Percentiles rank a stretch among this genome's conserved stretches.
Evolutionary conservation across 1,140 invertebrate species (phyloP).

Genomic region (Caligus rogercresseyi): DNA sequence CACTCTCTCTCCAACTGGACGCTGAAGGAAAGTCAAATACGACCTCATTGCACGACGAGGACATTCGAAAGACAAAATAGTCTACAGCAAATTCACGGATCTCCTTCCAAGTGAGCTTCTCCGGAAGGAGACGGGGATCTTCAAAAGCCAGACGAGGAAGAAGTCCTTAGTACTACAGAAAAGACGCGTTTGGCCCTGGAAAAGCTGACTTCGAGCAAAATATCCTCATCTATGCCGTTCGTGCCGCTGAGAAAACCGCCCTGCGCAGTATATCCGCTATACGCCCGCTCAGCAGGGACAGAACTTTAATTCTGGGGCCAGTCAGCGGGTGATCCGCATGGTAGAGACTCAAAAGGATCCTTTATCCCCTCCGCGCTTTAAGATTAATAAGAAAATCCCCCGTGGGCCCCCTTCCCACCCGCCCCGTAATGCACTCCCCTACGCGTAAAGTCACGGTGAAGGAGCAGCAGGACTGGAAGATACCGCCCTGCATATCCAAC

Average conservation of each 20-base stretch:
- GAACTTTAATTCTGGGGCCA: conserved; percentile 87
- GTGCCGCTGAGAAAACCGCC: conserved; percentile 73
- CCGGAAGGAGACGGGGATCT: conserved; percentile 64
- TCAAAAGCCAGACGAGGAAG: conserved; percentile 65
- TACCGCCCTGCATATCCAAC: conserved; percentile 97
- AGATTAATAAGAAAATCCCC: conserved; percentile 89
- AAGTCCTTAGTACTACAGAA: conserved; percentile 67
- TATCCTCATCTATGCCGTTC: conserved; percentile 83
- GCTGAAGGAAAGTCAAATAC: conserved; percentile 89
- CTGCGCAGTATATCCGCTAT: conserved; percentile 90
- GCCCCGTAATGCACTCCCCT: conserved; percentile 90
- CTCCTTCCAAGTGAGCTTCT: conserved; percentile 84
- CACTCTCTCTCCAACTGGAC: conserved; percentile 81
- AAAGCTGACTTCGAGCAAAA: conserved; percentile 70
- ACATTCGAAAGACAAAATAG: conserved; percentile 84
- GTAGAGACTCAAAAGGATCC: conserved; percentile 91
- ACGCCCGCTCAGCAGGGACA: conserved; percentile 92
- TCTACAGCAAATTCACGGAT: conserved; percentile 88
- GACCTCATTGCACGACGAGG: conserved; percentile 87
- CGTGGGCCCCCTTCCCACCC: conserved; percentile 93
- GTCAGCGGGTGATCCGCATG: conserved; percentile 91
- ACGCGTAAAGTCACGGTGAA: conserved; percentile 89
- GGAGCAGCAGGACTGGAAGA: conserved; percentile 99
- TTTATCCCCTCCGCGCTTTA: conserved; percentile 95
- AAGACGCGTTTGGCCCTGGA: conserved; percentile 61